Evolutionary conservation across 2,888 invertebrate genomes (phyloP).

Genomic region (Yponomeuta malinellus): DNA sequence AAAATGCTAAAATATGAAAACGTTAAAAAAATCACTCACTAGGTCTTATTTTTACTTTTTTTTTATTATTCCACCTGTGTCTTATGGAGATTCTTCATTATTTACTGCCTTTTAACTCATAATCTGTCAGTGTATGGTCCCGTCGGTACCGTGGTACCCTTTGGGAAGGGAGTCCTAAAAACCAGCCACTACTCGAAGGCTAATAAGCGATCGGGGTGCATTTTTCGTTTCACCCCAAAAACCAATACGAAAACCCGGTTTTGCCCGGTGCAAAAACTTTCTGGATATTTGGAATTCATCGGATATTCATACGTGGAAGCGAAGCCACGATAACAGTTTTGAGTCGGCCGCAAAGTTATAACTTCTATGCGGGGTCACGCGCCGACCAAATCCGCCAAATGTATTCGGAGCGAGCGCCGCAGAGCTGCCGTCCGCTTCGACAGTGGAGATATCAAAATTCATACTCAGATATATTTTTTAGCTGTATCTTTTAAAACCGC

Average conservation of each 20-base stretch:
- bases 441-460: constrained; percentile 12
- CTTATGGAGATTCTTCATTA: too few species aligned
- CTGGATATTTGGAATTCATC: constrained; percentile 14
- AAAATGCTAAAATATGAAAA: too few species aligned
- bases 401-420: constrained; percentile 33
- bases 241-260: background rate
- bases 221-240: background rate
- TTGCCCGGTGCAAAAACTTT: constrained; percentile 5
- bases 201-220: background rate
- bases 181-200: background rate
- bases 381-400: constrained; percentile 41
- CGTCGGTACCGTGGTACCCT: too few species aligned
- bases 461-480: constrained; percentile 1
- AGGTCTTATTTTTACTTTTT: too few species aligned
- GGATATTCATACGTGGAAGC: constrained; percentile 14
- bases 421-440: constrained; percentile 7
- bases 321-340: constrained; percentile 16
- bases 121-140: too few species aligned
- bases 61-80: too few species aligned
- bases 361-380: constrained; percentile 41
- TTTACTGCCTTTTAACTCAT: too few species aligned
- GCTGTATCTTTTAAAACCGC: background rate
- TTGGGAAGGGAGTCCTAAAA: too few species aligned
- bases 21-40: too few species aligned
- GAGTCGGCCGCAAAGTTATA: constrained; percentile 22